These are phyloP conservation scores for Falco concolor DNA, from an alignment of 2,797 vertebrate species.

Conservation along the genomic window DNA sequence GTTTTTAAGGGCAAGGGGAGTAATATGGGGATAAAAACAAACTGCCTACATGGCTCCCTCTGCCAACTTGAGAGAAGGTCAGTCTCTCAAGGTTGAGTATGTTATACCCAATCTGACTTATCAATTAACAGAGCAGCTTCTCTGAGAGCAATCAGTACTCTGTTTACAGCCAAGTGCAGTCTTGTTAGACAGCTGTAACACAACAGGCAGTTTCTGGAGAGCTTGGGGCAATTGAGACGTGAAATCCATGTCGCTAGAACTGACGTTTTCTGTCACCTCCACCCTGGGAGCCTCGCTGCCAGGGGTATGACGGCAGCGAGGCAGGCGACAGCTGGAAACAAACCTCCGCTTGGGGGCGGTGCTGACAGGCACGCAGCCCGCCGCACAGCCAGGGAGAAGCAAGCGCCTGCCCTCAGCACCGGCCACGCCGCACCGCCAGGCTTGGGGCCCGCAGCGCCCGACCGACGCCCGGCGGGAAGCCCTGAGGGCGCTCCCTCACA, in stretches of 20 bases:
- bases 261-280: background rate
- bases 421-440: rapidly evolving
- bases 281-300: background rate
- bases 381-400: background rate
- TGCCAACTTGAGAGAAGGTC: background rate
- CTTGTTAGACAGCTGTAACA: background rate
- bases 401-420: background rate
- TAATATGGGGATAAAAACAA: background rate
- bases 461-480: rapidly evolving
- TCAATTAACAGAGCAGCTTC: background rate
- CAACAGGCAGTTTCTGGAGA: background rate
- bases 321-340: rapidly evolving
- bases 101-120: background rate
- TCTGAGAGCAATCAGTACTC: background rate
- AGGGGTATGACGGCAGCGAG: too few species aligned
- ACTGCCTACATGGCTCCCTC: background rate
- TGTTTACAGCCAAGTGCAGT: background rate
- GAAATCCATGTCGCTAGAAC: background rate
- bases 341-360: rapidly evolving
- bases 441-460: rapidly evolving
- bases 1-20: background rate
- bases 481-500: rapidly evolving
- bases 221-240: background rate
- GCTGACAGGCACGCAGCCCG: background rate
- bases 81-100: background rate